Evolutionary conservation across 2,113 vertebrate species (phyloP).

Genomic region (Ageneiosus marmoratus): DNA sequence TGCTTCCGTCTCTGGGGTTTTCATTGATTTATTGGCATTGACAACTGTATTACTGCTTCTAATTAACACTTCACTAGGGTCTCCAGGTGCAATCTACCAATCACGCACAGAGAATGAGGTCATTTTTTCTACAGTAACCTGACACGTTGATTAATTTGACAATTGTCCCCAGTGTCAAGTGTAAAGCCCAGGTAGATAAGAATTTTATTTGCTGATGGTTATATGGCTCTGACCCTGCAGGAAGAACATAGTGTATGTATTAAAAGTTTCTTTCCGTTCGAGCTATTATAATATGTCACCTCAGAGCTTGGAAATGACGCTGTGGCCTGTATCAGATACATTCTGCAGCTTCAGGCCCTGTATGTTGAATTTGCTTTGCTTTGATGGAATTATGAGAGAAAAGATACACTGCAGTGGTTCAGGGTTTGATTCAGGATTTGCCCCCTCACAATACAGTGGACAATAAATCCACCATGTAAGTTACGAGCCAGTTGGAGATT

Average conservation of each 20-base stretch:
- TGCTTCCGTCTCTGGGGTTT: slow-evolving; percentile 39
- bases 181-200: slow-evolving; percentile 66
- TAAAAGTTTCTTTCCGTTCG: slow-evolving; percentile 33
- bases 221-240: slow-evolving; percentile 67
- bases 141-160: slow-evolving; percentile 75
- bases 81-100: slow-evolving; percentile 67
- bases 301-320: background rate
- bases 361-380: background rate
- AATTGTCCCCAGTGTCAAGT: slow-evolving; percentile 65
- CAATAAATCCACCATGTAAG: slow-evolving; percentile 11
- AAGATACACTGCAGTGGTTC: background rate
- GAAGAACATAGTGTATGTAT: slow-evolving; percentile 44
- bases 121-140: slow-evolving; percentile 69
- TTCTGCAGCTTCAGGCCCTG: slow-evolving; percentile 1
- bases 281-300: background rate
- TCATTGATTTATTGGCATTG: slow-evolving; percentile 72
- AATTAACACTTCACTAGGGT: slow-evolving; percentile 72
- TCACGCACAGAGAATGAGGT: slow-evolving; percentile 67
- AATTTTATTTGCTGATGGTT: slow-evolving; percentile 63
- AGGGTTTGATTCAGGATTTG: background rate
- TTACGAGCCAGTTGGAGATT: slow-evolving; percentile 23
- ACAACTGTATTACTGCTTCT: slow-evolving; percentile 74
- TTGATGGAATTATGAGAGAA: background rate
- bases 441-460: slow-evolving; percentile 13
- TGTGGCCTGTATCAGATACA: background rate